These are phyloP conservation scores for Gyps fulvus DNA, from an alignment of 2,113 vertebrate species.

Conservation along the genomic window DNA sequence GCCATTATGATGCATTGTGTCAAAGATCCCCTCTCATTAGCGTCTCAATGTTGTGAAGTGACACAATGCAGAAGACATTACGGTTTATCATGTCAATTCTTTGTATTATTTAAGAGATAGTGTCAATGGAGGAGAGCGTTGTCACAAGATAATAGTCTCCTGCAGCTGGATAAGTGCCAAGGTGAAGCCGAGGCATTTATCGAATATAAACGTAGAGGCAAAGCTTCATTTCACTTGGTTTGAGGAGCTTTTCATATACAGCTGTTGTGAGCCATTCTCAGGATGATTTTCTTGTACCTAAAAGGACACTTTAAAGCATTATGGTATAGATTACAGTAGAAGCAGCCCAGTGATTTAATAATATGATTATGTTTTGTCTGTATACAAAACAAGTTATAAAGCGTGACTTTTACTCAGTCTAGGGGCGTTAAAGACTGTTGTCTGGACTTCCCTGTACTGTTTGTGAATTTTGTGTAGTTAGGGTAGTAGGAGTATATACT, in stretches of 20 bases:
- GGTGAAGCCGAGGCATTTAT: not conserved
- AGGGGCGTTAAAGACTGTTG: not conserved
- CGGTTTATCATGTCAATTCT: conserved; percentile 27
- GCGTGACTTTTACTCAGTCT: not conserved
- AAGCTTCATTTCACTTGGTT: conserved; percentile 12
- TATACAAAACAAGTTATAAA: not conserved
- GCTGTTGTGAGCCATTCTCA: not conserved
- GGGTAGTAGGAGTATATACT: not conserved
- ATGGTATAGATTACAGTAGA: not conserved
- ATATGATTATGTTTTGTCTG: not conserved
- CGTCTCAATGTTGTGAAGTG: conserved; percentile 3
- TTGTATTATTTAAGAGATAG: conserved; percentile 50
- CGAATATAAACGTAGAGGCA: conserved; percentile 16
- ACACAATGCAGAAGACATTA: conserved; percentile 10
- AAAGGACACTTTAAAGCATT: not conserved
- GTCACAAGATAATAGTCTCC: conserved; percentile 41
- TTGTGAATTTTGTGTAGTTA: not conserved
- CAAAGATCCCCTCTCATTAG: conserved; percentile 19
- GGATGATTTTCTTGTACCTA: not conserved
- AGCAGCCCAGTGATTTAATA: not conserved
- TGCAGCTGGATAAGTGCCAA: conserved; percentile 41
- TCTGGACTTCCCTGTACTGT: not conserved
- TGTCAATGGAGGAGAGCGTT: conserved; percentile 12
- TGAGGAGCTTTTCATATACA: not conserved
- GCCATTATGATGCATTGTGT: not conserved